Conservation (phyloP, 2,113 vertebrate genomes). For the Etia nguti region DNA sequence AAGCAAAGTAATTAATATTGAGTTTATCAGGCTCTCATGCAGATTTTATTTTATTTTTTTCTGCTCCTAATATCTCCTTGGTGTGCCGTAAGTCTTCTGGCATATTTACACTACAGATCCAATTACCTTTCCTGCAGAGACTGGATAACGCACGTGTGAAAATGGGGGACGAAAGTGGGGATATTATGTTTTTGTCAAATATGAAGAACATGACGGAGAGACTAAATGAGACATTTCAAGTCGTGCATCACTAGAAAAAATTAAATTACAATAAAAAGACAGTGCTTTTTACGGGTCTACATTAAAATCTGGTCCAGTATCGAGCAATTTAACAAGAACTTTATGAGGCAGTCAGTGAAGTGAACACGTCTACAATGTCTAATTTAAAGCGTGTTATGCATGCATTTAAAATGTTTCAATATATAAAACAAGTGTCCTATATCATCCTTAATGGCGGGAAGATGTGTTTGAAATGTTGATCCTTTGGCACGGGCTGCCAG, state of each 20-base stretch:
- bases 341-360: background rate
- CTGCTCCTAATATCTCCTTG: conserved; percentile 4
- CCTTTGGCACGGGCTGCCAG: background rate
- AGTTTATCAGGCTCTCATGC: conserved; percentile 55
- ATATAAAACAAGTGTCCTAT: background rate
- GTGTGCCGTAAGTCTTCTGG: conserved; percentile 33
- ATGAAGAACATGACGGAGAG: background rate
- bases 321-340: background rate
- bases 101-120: conserved; percentile 48
- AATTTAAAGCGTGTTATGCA: background rate
- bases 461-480: background rate
- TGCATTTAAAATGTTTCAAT: background rate
- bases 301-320: background rate
- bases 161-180: background rate
- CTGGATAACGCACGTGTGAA: background rate
- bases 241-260: background rate
- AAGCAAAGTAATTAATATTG: conserved; percentile 67
- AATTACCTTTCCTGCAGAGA: conserved; percentile 40
- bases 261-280: background rate
- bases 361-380: background rate
- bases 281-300: background rate
- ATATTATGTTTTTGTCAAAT: conserved; percentile 1
- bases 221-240: background rate
- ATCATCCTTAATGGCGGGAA: background rate
- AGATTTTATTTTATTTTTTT: conserved; percentile 7